A percentile compares a stretch with the other conserved stretches of the same genome.
Conservation (phyloP, 2,113 vertebrate species). For the Phalacrocorax brasilianus region DNA sequence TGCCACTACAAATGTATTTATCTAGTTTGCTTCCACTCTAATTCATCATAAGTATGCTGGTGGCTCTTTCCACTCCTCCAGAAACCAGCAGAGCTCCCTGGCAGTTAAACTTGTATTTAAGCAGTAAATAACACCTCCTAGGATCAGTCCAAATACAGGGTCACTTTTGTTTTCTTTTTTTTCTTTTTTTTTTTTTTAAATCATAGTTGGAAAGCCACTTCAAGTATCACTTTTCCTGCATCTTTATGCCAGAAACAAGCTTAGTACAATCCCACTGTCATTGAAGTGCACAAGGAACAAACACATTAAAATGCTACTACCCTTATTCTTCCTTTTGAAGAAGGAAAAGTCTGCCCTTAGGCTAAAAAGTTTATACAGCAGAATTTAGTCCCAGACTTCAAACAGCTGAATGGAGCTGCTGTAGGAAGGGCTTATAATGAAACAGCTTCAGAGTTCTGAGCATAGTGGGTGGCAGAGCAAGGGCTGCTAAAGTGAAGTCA, state of each 20-base stretch:
- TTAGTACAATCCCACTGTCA: not conserved
- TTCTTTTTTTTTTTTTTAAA: not conserved
- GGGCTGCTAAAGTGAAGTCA: not conserved
- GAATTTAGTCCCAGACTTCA: conserved; percentile 20
- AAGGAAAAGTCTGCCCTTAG: not conserved
- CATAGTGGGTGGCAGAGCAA: not conserved
- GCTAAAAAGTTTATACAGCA: not conserved
- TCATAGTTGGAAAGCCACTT: not conserved
- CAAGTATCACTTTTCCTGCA: not conserved
- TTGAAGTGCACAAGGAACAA: not conserved
- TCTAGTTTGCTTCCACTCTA: not conserved
- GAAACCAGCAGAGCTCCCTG: not conserved
- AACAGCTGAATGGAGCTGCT: conserved; percentile 25
- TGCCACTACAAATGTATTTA: not conserved
- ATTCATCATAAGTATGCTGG: not conserved
- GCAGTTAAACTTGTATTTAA: not conserved
- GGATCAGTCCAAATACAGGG: not conserved
- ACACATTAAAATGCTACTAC: not conserved
- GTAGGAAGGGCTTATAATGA: conserved; percentile 6
- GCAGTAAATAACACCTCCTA: not conserved
- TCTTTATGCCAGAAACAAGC: not conserved
- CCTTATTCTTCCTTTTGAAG: not conserved
- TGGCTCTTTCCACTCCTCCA: not conserved
- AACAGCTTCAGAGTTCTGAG: not conserved
- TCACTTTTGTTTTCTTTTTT: not conserved